Conservation (phyloP, 1,140 invertebrate species). For the Acromyrmex heyeri region DNA sequence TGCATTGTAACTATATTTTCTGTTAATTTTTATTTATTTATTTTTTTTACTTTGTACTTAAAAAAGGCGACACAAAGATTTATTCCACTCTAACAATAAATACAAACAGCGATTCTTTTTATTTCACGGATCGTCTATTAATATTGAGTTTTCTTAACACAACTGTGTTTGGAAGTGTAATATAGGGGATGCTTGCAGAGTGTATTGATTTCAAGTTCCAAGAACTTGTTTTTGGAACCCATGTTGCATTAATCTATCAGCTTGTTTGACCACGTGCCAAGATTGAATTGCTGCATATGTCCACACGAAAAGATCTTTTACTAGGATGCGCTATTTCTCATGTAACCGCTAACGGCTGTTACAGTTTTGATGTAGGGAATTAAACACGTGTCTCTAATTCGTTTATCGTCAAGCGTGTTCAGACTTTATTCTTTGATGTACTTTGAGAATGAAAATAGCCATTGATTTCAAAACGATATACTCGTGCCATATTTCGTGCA, state of each 20-base stretch:
- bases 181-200: no score
- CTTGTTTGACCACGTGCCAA: constrained; percentile 62
- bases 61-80: no score
- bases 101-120: background rate
- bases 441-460: constrained; percentile 3
- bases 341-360: constrained; percentile 9
- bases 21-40: no score
- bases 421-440: background rate
- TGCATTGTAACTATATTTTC: no score
- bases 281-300: constrained; percentile 18
- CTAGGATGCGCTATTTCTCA: constrained; percentile 23
- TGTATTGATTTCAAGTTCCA: constrained; percentile 8
- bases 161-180: background rate
- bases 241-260: constrained; percentile 17
- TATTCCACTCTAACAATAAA: background rate
- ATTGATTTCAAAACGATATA: background rate
- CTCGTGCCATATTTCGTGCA: background rate
- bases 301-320: constrained; percentile 16
- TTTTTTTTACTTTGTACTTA: no score
- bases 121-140: background rate
- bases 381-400: constrained; percentile 20
- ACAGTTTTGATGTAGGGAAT: background rate
- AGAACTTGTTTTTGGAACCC: constrained; percentile 42
- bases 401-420: background rate
- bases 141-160: background rate